Evolutionary conservation across 1,140 invertebrate species (phyloP).

Genomic region (Zaprionus africanus): DNA sequence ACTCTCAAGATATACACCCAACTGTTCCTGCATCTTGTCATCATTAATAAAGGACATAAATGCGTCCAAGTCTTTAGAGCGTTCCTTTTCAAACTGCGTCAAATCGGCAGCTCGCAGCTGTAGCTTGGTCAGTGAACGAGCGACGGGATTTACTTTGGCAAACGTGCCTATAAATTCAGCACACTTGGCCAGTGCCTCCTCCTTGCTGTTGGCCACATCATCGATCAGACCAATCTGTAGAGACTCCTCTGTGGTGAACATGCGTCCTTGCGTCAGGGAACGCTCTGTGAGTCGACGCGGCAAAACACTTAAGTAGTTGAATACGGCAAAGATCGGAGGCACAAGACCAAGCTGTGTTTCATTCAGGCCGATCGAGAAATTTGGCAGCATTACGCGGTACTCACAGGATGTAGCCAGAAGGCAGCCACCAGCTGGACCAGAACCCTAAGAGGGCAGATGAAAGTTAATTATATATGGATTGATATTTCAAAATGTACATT

Average conservation of each 20-base stretch:
- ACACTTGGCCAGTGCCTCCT: conserved; percentile 88
- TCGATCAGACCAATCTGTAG: conserved; percentile 89
- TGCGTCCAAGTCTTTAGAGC: conserved; percentile 86
- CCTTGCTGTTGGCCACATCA: conserved; percentile 88
- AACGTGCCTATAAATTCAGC: conserved; percentile 88
- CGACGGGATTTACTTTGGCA: conserved; percentile 87
- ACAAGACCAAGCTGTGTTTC: conserved; percentile 89
- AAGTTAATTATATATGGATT: conserved; percentile 2
- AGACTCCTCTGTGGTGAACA: conserved; percentile 91
- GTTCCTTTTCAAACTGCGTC: conserved; percentile 86
- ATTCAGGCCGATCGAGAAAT: conserved; percentile 92
- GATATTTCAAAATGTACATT: conserved; percentile 87
- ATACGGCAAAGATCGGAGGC: conserved; percentile 90
- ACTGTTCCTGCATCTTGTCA: conserved; percentile 88
- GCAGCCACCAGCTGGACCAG: conserved; percentile 93
- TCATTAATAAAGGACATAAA: conserved; percentile 87
- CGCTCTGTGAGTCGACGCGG: conserved; percentile 87
- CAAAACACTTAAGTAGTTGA: conserved; percentile 84
- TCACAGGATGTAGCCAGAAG: conserved; percentile 91
- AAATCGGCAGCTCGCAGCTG: conserved; percentile 86
- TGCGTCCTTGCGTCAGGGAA: conserved; percentile 88
- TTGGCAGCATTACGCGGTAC: conserved; percentile 92
- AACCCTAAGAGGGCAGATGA: conserved; percentile 86
- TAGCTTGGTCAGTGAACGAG: conserved; percentile 87
- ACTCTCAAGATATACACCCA: conserved; percentile 88